These are phyloP conservation scores for Alfaro cultratus DNA, from an alignment of 2,797 vertebrate species.

Conservation along the genomic window DNA sequence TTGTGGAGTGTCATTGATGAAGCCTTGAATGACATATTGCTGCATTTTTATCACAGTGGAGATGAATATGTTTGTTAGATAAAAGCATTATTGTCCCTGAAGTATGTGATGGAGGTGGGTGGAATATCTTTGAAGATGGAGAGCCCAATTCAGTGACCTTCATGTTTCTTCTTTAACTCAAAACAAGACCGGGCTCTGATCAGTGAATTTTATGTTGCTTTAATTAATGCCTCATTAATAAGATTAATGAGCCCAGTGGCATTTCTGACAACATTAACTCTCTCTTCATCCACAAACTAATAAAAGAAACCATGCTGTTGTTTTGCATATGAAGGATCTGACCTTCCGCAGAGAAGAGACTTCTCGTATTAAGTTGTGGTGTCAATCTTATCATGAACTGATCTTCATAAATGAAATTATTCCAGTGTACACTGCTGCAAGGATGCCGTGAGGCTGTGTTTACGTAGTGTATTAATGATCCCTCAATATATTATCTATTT, in stretches of 20 bases:
- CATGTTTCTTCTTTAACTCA: conserved; percentile 1
- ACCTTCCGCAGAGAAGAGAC: neutral
- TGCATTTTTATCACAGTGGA: neutral
- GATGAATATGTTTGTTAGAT: neutral
- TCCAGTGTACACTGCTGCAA: neutral
- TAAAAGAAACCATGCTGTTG: neutral
- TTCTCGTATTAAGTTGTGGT: neutral
- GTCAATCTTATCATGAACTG: neutral
- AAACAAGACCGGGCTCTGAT: neutral
- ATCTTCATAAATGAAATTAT: neutral
- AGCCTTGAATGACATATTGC: neutral
- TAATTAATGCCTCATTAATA: neutral
- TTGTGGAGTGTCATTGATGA: neutral
- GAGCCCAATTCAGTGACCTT: neutral
- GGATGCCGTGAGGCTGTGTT: neutral
- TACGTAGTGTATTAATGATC: neutral
- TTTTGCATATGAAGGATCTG: neutral
- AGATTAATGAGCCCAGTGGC: neutral
- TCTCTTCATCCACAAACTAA: neutral
- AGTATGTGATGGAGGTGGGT: neutral
- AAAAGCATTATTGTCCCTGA: neutral
- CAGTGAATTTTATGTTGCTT: neutral
- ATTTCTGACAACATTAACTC: neutral
- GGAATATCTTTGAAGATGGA: neutral
- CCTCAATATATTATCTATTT: neutral